Conservation (phyloP, 2,888 invertebrate species). For the Dusona sp. region DNA sequence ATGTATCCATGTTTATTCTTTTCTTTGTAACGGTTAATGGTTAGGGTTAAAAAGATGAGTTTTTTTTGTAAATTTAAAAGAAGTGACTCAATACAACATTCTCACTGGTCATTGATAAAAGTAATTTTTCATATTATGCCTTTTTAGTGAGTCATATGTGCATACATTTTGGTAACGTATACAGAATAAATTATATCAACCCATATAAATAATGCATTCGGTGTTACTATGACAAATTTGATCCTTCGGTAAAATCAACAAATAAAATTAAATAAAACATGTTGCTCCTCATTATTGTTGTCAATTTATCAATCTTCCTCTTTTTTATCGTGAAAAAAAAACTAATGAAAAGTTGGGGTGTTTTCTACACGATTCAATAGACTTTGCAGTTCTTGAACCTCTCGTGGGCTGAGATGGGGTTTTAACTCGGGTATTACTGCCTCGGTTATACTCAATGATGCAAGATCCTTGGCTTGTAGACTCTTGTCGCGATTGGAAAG, state of each 20-base stretch:
- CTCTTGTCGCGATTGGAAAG: constrained; percentile 67
- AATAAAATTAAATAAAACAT: background rate
- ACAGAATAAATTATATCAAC: background rate
- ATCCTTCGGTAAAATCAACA: background rate
- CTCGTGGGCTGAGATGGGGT: constrained; percentile 68
- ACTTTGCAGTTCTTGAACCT: constrained; percentile 72
- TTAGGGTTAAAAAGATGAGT: too few relatives aligned
- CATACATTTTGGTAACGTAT: background rate
- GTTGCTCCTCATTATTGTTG: background rate
- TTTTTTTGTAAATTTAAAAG: background rate
- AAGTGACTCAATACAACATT: background rate
- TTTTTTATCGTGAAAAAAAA: background rate
- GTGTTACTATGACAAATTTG: background rate
- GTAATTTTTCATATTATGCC: background rate
- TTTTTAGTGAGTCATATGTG: background rate
- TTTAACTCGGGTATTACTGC: constrained; percentile 73
- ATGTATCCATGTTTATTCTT: background rate
- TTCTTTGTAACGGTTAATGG: background rate
- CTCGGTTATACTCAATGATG: constrained; percentile 74
- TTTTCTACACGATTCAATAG: constrained; percentile 71
- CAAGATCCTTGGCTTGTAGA: constrained; percentile 69
- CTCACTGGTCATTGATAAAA: background rate
- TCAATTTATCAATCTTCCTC: background rate
- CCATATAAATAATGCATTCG: background rate
- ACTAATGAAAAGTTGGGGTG: background rate